Conservation (phyloP, 1,140 invertebrate genomes). For the Acyrthosiphon pisum region DNA sequence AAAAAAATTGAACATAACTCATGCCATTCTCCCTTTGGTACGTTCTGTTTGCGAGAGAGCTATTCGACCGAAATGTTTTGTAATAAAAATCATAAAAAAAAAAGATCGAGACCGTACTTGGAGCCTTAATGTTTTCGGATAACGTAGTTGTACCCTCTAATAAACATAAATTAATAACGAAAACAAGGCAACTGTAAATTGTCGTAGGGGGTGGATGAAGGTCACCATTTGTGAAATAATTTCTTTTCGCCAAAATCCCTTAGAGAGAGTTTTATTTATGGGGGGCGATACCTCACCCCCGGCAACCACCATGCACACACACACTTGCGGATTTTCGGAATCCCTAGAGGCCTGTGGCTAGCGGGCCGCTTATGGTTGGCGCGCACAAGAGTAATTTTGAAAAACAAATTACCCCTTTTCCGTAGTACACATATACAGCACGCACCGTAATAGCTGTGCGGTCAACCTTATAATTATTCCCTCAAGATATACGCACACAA, state of each 20-base stretch:
- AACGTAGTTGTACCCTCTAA: neutral
- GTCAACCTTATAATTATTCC: slow-evolving; percentile 58
- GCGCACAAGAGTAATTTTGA: slow-evolving; percentile 46
- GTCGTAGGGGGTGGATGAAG: slow-evolving; percentile 8
- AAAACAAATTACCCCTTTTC: slow-evolving; percentile 55
- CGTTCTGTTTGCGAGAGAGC: neutral
- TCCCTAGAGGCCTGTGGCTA: slow-evolving; percentile 15
- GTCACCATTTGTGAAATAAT: slow-evolving; percentile 53
- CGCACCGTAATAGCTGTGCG: slow-evolving; percentile 51
- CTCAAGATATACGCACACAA: slow-evolving; percentile 44
- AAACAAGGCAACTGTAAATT: slow-evolving; percentile 21
- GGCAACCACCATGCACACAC: neutral
- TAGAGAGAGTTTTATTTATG: slow-evolving; percentile 48
- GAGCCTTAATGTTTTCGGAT: slow-evolving; percentile 37
- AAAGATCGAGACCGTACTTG: slow-evolving; percentile 34
- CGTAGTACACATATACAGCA: neutral
- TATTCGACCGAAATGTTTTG: neutral
- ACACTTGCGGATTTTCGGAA: slow-evolving; percentile 21
- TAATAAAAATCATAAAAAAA: slow-evolving; percentile 41
- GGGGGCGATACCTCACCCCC: slow-evolving; percentile 13
- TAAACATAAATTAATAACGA: slow-evolving; percentile 56
- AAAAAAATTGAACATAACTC: slow-evolving; percentile 33
- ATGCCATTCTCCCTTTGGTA: neutral
- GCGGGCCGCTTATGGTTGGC: slow-evolving; percentile 37
- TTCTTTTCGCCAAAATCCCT: slow-evolving; percentile 51